Evolutionary conservation across 2,797 vertebrate genomes (phyloP), one percentile per base, ranked within the genome.

Genomic region (Sebastes nivosus): DNA sequence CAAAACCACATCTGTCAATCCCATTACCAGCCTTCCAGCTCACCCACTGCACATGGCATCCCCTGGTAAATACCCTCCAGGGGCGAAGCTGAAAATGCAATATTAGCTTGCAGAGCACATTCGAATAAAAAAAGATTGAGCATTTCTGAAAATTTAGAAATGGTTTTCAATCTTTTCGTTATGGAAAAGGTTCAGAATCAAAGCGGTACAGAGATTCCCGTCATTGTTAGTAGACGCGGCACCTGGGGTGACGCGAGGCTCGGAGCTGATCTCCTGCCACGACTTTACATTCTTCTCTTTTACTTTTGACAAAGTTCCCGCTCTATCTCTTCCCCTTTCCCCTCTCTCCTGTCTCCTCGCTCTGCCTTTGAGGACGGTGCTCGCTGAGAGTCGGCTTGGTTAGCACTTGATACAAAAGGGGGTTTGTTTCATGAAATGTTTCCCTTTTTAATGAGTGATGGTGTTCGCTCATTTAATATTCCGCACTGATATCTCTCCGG

Each of bases 381-480:
- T 65, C 11, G 78, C 87, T 46, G 87, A 67, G 81, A 69, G 87
- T 66, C 65, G 13, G 46, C 85, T 79, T 67, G 86, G 85, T 82
- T 78, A 72, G 83, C 78, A 74, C 80, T 83, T 80, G 84, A 89
- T 82, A 94, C 93, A 95, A 94, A 94, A 90, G 89, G 81, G 83
- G 90, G 89, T 92, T 92, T 94, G 92, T 95, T 92, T 87, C 86
- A 84, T 91, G 85, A 94, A 89, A 92, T 93, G 91, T 93, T 95
- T 93, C 83, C 86, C 80, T 94, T 94, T 94, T 94, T 95, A 95
- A 95, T 94, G 93, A 93, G 90, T 90, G 91, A 94, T 94, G 85
- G 90, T 89, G 91, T 90, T 94, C 89, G 38, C 90, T 94, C 91
- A 92, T 95, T 95, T 95, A 92, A 94, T 94, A 95, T 94, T 94